phyloP scores from a whole-genome alignment of 53 echinoderm and acorn worm genomes.

The Holothuria scabra region DNA sequence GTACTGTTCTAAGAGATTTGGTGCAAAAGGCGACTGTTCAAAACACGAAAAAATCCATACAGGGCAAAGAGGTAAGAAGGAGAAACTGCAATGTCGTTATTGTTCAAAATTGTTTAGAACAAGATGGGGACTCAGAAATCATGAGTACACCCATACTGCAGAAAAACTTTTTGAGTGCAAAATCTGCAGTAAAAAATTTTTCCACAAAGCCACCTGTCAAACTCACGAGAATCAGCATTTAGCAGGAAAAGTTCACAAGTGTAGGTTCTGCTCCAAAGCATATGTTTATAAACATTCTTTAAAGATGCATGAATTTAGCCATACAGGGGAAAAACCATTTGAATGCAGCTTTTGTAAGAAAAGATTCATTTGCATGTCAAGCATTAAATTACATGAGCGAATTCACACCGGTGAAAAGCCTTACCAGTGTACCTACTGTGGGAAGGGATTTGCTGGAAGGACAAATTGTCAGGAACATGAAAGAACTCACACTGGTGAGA shows the following conservation, averaged over 20 bases:
- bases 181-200: background rate
- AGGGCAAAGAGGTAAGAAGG: background rate
- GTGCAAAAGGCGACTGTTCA: background rate
- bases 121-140: background rate
- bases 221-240: background rate
- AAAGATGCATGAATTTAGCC: background rate
- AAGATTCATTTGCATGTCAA: background rate
- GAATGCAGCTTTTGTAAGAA: conserved; percentile 16
- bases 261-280: background rate
- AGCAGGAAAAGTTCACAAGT: background rate
- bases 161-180: conserved; percentile 8
- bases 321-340: conserved; percentile 28
- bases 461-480: conserved; percentile 38
- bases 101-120: conserved; percentile 30
- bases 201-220: background rate
- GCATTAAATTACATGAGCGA: conserved; percentile 9
- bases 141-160: conserved; percentile 18
- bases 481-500: conserved; percentile 30
- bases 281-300: background rate
- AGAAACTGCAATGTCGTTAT: background rate
- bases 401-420: conserved; percentile 46
- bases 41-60: conserved; percentile 37
- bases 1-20: conserved; percentile 47
- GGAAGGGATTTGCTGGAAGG: background rate
- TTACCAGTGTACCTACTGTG: conserved; percentile 13